phyloP scores from a whole-genome alignment of 92 coral and sea anemone species.

The Chrysogorgia sp. region DNA sequence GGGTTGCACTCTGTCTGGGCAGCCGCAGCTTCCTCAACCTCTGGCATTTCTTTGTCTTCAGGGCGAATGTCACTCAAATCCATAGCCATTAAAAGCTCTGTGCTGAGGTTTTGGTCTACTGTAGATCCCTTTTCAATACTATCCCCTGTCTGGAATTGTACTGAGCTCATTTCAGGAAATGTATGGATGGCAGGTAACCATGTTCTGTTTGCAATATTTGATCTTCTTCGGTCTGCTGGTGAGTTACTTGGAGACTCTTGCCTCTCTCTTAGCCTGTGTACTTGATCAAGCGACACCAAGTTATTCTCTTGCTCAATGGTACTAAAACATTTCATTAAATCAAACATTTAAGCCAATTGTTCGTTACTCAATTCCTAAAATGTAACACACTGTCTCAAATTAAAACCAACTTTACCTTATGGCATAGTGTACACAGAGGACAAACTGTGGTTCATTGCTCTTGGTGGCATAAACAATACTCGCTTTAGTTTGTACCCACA shows the following conservation, averaged over 20 bases:
- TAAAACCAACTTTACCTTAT: slow-evolving; percentile 65
- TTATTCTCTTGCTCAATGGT: slow-evolving; percentile 3
- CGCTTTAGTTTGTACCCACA: slow-evolving; percentile 97
- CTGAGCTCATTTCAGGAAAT: not conserved
- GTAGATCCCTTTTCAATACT: not conserved
- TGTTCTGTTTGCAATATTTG: not conserved
- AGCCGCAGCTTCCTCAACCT: not conserved
- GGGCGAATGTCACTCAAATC: not conserved
- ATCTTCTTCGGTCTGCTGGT: slow-evolving; percentile 1
- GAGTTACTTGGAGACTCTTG: slow-evolving; percentile 38
- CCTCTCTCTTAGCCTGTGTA: slow-evolving; percentile 4
- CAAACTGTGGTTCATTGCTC: slow-evolving; percentile 96
- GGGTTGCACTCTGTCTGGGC: not conserved
- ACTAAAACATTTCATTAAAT: slow-evolving; percentile 7
- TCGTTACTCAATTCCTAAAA: too few relatives aligned
- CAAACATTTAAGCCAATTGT: not conserved
- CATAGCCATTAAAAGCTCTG: not conserved
- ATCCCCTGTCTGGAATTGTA: not conserved
- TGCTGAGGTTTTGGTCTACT: not conserved
- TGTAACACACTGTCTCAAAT: too few relatives aligned
- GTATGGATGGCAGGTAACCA: not conserved
- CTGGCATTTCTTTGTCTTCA: not conserved
- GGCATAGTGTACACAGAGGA: slow-evolving; percentile 89
- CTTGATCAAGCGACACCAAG: slow-evolving; percentile 33
- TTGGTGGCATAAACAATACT: slow-evolving; percentile 97